phyloP scores from a whole-genome alignment of 2,888 invertebrate species.

The Ophion obscuratus region DNA sequence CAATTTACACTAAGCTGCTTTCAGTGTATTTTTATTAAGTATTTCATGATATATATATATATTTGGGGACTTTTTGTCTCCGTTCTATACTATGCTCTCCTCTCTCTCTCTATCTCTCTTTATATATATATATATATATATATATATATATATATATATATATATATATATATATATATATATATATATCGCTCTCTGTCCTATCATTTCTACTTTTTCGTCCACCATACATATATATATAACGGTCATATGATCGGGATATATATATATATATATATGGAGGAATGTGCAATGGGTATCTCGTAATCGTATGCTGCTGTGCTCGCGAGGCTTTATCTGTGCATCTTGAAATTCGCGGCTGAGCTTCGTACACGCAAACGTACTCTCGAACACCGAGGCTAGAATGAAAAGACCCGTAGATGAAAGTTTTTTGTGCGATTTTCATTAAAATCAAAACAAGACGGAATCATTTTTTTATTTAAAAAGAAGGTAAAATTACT shows the following conservation, averaged over 20 bases:
- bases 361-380: conserved; percentile 28
- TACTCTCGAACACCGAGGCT: not conserved
- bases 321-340: conserved; percentile 27
- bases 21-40: conserved; percentile 82
- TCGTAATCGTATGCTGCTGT: conserved; percentile 50
- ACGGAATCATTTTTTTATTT: not conserved
- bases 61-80: conserved; percentile 63
- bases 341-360: conserved; percentile 44
- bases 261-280: conserved; percentile 51
- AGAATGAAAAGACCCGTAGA: not conserved
- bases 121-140: not conserved
- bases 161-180: too few relatives aligned
- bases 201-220: conserved; percentile 60
- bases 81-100: conserved; percentile 56
- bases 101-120: conserved; percentile 55
- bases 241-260: conserved; percentile 30
- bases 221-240: conserved; percentile 53
- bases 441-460: conserved; percentile 14
- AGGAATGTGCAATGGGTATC: conserved; percentile 52
- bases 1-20: conserved; percentile 83
- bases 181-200: conserved; percentile 41
- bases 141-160: too few relatives aligned
- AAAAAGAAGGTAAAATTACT: not conserved
- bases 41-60: conserved; percentile 72
- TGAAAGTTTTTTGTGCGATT: not conserved